These are phyloP conservation scores for Drosophila bipectinata DNA, from an alignment of 1,140 invertebrate species.

Conservation along the genomic window DNA sequence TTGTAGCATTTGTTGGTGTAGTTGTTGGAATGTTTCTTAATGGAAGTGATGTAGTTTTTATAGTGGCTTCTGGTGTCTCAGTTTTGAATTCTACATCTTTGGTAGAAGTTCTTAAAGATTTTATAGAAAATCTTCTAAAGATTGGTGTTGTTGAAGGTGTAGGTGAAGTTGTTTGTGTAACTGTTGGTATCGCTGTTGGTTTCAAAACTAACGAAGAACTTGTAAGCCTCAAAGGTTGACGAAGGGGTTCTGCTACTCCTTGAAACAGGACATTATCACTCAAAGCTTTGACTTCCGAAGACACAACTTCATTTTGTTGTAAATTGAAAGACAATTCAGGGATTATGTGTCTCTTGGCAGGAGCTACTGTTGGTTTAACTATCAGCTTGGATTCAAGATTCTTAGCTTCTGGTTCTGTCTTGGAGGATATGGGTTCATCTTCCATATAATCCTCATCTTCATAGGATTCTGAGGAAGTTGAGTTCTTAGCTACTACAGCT, in stretches of 20 bases:
- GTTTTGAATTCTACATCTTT: not conserved
- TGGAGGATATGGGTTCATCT: slow-evolving; percentile 42
- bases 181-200: not conserved
- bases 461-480: slow-evolving; percentile 19
- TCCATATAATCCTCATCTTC: slow-evolving; percentile 54
- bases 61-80: not conserved
- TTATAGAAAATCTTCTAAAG: not conserved
- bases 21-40: no score
- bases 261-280: not conserved
- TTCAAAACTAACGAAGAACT: not conserved
- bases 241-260: not conserved
- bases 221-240: not conserved
- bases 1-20: not conserved
- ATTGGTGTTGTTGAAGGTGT: not conserved
- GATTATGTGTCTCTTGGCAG: slow-evolving; percentile 21
- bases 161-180: not conserved
- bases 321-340: not conserved
- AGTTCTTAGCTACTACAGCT: not conserved
- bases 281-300: not conserved
- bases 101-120: not conserved
- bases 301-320: not conserved
- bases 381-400: not conserved
- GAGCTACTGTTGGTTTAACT: not conserved
- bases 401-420: slow-evolving; percentile 2
- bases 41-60: not conserved